Percentiles rank a stretch among this genome's conserved stretches.
Evolutionary conservation across 1,140 invertebrate genomes (phyloP).

Genomic region (Pseudoatta argentina): DNA sequence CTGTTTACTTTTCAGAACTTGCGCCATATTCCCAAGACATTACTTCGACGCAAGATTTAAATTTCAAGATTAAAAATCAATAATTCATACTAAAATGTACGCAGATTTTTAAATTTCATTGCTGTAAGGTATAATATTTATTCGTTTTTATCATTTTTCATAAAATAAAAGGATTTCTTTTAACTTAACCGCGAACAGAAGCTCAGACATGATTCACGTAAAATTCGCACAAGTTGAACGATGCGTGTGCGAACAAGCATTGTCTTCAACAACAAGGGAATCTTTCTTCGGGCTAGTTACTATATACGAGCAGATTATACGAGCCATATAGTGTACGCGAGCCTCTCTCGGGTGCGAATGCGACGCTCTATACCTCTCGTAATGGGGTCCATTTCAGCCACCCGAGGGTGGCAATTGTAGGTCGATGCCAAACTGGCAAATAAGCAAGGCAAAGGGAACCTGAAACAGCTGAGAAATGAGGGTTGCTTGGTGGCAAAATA

Average conservation of each 20-base stretch:
- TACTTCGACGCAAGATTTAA: background rate
- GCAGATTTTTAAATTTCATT: background rate
- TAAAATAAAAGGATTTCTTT: background rate
- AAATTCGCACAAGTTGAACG: background rate
- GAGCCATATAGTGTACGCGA: slow-evolving; percentile 10
- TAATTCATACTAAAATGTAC: background rate
- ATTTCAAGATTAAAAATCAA: slow-evolving; percentile 18
- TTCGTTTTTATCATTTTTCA: background rate
- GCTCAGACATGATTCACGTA: background rate
- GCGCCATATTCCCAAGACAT: slow-evolving; percentile 32
- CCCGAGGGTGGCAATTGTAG: slow-evolving; percentile 19
- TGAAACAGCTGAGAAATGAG: slow-evolving; percentile 14
- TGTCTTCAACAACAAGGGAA: slow-evolving; percentile 36
- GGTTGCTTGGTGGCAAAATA: slow-evolving; percentile 70
- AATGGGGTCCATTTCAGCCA: slow-evolving; percentile 57
- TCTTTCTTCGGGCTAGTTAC: slow-evolving; percentile 34
- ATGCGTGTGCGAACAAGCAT: slow-evolving; percentile 3
- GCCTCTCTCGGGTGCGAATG: slow-evolving; percentile 5
- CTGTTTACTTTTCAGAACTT: slow-evolving; percentile 10
- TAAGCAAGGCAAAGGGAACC: background rate
- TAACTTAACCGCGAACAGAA: background rate
- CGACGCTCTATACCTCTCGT: slow-evolving; percentile 35
- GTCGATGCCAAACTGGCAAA: slow-evolving; percentile 32
- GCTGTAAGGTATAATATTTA: background rate
- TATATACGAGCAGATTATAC: slow-evolving; percentile 28